These are phyloP conservation scores for Danio albolineatus DNA, from an alignment of 2,797 vertebrate genomes.

Conservation along the genomic window DNA sequence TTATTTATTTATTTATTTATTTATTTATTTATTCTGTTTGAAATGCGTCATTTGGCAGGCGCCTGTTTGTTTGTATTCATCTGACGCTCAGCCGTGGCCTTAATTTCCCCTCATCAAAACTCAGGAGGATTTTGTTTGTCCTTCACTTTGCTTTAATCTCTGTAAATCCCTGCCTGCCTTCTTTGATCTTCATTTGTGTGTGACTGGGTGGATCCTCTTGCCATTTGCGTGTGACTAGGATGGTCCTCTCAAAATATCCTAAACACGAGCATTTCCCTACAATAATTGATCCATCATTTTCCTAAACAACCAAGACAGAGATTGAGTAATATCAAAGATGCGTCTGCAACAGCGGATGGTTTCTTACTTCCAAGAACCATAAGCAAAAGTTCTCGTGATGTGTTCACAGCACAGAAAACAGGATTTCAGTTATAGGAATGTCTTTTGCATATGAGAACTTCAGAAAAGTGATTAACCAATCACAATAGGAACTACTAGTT, in stretches of 20 bases:
- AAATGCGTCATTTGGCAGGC: constrained; percentile 39
- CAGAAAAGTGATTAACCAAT: no score
- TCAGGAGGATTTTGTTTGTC: constrained; percentile 58
- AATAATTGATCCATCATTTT: constrained; percentile 21
- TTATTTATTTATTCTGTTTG: neutral
- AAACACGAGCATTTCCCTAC: neutral
- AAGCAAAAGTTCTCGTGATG: no score
- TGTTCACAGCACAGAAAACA: no score
- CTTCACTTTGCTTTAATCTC: constrained; percentile 58
- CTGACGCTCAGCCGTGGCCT: constrained; percentile 23
- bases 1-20: neutral
- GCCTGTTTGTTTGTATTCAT: constrained; percentile 49
- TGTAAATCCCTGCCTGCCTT: constrained; percentile 50
- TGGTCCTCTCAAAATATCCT: neutral
- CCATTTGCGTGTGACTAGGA: constrained; percentile 40
- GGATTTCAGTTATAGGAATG: no score
- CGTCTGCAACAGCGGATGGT: no score
- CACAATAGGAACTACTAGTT: no score
- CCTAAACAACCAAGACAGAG: neutral
- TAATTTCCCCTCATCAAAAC: constrained; percentile 61
- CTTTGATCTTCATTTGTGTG: constrained; percentile 59
- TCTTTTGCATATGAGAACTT: no score
- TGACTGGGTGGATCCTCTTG: constrained; percentile 12
- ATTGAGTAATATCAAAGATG: neutral
- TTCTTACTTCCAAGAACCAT: no score